These are phyloP conservation scores for Ophioninae sp. DNA, from an alignment of 2,888 invertebrate species.

Conservation along the genomic window DNA sequence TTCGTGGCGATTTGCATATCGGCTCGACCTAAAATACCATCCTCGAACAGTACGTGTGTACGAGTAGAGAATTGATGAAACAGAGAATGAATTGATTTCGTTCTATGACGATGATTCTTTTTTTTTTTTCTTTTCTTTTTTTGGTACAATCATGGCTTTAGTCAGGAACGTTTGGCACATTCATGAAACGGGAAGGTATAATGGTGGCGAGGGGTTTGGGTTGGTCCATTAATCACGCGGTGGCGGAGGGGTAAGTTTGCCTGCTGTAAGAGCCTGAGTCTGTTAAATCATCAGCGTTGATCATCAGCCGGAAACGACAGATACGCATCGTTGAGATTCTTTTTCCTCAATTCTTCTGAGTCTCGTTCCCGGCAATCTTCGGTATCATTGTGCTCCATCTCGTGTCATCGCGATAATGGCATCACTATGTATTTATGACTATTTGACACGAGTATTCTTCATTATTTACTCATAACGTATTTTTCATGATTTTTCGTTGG, in stretches of 20 bases:
- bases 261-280: background rate
- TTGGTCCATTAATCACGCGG: background rate
- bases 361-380: background rate
- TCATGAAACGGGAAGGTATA: background rate
- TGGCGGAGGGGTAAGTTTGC: background rate
- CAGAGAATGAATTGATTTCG: constrained; percentile 1
- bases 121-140: background rate
- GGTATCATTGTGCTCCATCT: background rate
- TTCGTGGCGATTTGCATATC: background rate
- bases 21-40: constrained; percentile 1
- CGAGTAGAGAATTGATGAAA: background rate
- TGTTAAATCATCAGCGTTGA: background rate
- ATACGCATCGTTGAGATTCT: background rate
- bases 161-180: background rate
- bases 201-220: too few species aligned
- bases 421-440: too few species aligned
- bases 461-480: too few species aligned
- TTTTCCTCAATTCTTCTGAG: background rate
- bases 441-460: too few species aligned
- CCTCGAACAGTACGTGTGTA: background rate
- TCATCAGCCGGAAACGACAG: background rate
- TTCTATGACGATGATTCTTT: background rate
- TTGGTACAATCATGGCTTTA: background rate
- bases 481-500: too few species aligned
- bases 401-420: too few species aligned